Evolutionary conservation across 92 coral and sea anemone genomes (phyloP).

Genomic region (Porites lobata): DNA sequence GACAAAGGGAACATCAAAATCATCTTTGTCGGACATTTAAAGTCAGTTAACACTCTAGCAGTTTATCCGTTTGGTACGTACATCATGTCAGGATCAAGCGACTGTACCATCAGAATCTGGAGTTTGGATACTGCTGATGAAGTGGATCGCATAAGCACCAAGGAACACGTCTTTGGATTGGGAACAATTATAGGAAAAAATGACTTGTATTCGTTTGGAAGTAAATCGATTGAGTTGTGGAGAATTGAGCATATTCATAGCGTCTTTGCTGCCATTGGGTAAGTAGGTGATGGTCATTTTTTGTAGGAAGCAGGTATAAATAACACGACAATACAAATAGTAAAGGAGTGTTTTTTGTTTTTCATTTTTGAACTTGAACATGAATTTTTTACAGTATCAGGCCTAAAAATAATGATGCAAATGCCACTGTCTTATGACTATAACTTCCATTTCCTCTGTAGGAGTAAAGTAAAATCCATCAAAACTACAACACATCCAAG

Average conservation of each 20-base stretch:
- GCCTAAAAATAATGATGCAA: neutral
- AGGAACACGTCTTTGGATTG: conserved; percentile 79
- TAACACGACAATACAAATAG: no score
- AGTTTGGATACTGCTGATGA: conserved; percentile 97
- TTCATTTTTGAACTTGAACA: no score
- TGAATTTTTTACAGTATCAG: no score
- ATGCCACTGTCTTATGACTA: neutral
- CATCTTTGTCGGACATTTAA: conserved; percentile 94
- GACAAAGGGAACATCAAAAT: conserved; percentile 89
- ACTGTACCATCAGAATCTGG: conserved; percentile 95
- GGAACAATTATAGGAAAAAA: conserved; percentile 87
- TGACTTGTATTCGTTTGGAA: conserved; percentile 87
- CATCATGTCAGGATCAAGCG: conserved; percentile 94
- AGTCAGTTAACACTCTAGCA: conserved; percentile 87
- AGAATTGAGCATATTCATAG: conserved; percentile 92
- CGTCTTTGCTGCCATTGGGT: conserved; percentile 89
- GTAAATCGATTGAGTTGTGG: conserved; percentile 88
- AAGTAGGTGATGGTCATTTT: neutral
- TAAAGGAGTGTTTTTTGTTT: no score
- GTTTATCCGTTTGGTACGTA: conserved; percentile 96
- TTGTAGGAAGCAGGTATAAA: no score
- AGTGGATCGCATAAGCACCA: conserved; percentile 89
- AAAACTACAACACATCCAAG: conserved; percentile 94
- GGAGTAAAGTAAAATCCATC: conserved; percentile 87
- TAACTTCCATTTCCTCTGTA: conserved; percentile 16